These are phyloP conservation scores for Formica selysi DNA, from an alignment of 1,140 invertebrate genomes.

Conservation along the genomic window DNA sequence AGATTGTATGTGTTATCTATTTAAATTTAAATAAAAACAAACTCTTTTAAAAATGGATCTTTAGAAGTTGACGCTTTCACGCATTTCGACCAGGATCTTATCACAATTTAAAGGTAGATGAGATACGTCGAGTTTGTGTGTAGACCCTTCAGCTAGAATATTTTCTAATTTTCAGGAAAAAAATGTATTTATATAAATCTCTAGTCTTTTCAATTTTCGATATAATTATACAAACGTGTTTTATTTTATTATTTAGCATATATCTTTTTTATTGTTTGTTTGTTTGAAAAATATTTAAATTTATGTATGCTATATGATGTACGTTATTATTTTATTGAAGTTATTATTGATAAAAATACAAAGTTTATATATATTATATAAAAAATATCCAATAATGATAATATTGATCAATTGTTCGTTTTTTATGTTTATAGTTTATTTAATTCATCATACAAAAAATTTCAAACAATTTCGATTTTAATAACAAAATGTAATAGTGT, in stretches of 20 bases:
- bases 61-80: conserved; percentile 69
- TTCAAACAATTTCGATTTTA: background rate
- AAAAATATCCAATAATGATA: no score
- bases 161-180: background rate
- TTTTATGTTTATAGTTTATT: background rate
- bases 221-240: background rate
- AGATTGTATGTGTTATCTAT: no score
- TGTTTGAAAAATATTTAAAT: background rate
- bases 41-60: background rate
- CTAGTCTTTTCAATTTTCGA: background rate
- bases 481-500: background rate
- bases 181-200: background rate
- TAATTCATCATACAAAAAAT: background rate
- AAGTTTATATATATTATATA: background rate
- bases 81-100: conserved; percentile 81
- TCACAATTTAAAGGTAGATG: conserved; percentile 75
- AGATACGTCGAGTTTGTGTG: conserved; percentile 1
- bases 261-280: background rate
- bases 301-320: background rate
- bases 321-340: background rate
- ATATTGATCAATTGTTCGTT: conserved; percentile 15
- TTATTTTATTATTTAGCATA: conserved; percentile 2
- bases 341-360: background rate
- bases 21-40: background rate
- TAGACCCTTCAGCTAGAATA: background rate